phyloP scores from a whole-genome alignment of 2,888 invertebrate species.

The Rhodophaea formosa region DNA sequence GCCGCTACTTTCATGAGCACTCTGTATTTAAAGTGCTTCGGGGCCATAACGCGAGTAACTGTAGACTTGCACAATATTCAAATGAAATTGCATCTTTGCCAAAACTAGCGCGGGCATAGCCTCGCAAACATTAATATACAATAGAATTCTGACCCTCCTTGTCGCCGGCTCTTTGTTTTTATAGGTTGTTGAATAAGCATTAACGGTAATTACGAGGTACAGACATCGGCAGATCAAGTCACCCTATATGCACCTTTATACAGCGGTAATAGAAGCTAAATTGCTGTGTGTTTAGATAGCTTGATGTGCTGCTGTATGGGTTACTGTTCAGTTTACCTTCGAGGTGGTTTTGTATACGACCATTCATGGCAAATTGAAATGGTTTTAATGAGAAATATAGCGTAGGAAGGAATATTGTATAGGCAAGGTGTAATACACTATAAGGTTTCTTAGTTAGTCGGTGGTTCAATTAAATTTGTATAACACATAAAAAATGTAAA shows the following conservation, averaged over 20 bases:
- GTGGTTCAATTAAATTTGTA: too few relatives aligned
- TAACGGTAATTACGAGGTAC: slow-evolving; percentile 64
- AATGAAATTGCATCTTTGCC: slow-evolving; percentile 82
- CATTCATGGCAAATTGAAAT: background rate
- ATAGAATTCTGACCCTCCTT: slow-evolving; percentile 72
- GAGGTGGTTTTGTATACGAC: slow-evolving; percentile 30
- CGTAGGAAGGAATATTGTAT: background rate
- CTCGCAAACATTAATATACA: slow-evolving; percentile 78
- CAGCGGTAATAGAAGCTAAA: too few relatives aligned
- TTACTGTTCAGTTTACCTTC: slow-evolving; percentile 43
- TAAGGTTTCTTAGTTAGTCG: too few relatives aligned
- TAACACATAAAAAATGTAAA: too few relatives aligned
- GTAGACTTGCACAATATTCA: slow-evolving; percentile 79
- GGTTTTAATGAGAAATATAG: background rate
- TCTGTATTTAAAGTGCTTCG: slow-evolving; percentile 73
- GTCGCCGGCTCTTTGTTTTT: slow-evolving; percentile 73
- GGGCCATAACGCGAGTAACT: slow-evolving; percentile 66
- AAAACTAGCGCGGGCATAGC: slow-evolving; percentile 76
- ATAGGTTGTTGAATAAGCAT: slow-evolving; percentile 74
- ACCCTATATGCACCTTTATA: too few relatives aligned
- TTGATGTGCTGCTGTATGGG: slow-evolving; percentile 21
- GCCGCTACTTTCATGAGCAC: slow-evolving; percentile 63
- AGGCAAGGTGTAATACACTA: background rate
- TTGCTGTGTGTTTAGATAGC: too few relatives aligned
- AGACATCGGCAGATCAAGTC: slow-evolving; percentile 31